Percentiles rank a stretch among this genome's conserved stretches.
Evolutionary conservation across 1,140 invertebrate species (phyloP).

Genomic region (Helicoverpa armigera): DNA sequence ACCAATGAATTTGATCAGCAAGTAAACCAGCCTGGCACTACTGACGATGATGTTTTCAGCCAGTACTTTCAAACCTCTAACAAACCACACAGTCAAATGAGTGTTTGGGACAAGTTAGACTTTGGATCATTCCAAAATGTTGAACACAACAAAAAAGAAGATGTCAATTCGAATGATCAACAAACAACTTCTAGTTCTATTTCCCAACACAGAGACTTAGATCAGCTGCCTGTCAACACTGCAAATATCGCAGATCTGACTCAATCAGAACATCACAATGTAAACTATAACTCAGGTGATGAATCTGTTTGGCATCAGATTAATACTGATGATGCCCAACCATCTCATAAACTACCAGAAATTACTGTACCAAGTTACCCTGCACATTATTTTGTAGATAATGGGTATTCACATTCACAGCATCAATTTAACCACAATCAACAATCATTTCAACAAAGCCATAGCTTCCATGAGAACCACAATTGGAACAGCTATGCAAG

Average conservation of each 20-base stretch:
- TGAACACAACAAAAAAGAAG: conserved; percentile 1
- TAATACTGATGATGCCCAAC: not conserved
- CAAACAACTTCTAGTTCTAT: not conserved
- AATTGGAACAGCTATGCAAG: not conserved
- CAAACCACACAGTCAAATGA: conserved; percentile 6
- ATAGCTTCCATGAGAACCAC: not conserved
- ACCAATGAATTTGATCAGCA: not conserved
- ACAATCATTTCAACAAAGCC: conserved; percentile 7
- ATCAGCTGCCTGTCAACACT: not conserved
- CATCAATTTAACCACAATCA: not conserved
- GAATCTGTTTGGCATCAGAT: not conserved
- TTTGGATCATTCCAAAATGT: not conserved
- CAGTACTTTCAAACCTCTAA: not conserved
- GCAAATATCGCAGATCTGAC: not conserved
- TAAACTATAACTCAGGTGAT: not conserved
- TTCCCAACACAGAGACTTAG: not conserved
- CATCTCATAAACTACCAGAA: not conserved
- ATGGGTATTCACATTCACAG: not conserved
- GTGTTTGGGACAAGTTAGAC: conserved; percentile 7
- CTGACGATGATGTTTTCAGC: not conserved
- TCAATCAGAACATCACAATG: not conserved
- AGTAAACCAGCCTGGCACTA: not conserved
- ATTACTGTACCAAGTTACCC: not conserved
- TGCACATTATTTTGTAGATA: not conserved
- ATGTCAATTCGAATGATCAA: not conserved